These are phyloP conservation scores for Leptestheria dahalacensis DNA, from an alignment of 1,140 invertebrate genomes.

Conservation along the genomic window DNA sequence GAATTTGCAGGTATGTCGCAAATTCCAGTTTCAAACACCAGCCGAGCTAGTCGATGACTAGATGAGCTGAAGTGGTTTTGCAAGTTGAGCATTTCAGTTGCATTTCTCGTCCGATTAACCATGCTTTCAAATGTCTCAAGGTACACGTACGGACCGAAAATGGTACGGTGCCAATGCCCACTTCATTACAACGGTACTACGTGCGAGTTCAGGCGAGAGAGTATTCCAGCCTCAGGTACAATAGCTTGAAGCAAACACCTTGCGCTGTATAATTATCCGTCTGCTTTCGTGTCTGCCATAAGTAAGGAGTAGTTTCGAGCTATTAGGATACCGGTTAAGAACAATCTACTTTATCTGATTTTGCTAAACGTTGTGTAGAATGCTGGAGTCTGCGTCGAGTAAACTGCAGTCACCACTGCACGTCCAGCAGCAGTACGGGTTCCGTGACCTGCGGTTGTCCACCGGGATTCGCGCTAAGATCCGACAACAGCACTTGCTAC, in stretches of 20 bases:
- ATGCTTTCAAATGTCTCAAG: too few relatives aligned
- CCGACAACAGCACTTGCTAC: conserved; percentile 8
- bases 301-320: too few relatives aligned
- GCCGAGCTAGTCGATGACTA: too few relatives aligned
- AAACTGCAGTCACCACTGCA: conserved; percentile 13
- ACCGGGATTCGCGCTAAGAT: conserved; percentile 1
- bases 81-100: too few relatives aligned
- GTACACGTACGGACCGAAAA: conserved; percentile 4
- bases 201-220: conserved; percentile 11
- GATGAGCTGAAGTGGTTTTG: too few relatives aligned
- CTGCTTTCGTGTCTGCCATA: too few relatives aligned
- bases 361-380: conserved; percentile 2
- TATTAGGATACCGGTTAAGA: too few relatives aligned
- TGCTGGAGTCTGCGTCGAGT: background rate
- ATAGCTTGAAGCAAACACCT: too few relatives aligned
- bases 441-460: conserved; percentile 8
- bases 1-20: conserved; percentile 25
- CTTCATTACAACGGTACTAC: conserved; percentile 6
- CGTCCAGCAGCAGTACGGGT: background rate
- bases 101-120: too few relatives aligned
- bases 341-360: background rate
- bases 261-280: too few relatives aligned
- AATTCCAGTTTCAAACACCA: background rate
- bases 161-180: conserved; percentile 9
- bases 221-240: conserved; percentile 8